A percentile compares a stretch with the other conserved stretches of the same genome.
These are phyloP conservation scores for Pygoscelis adeliae DNA, from an alignment of 2,113 vertebrate genomes.

Conservation along the genomic window DNA sequence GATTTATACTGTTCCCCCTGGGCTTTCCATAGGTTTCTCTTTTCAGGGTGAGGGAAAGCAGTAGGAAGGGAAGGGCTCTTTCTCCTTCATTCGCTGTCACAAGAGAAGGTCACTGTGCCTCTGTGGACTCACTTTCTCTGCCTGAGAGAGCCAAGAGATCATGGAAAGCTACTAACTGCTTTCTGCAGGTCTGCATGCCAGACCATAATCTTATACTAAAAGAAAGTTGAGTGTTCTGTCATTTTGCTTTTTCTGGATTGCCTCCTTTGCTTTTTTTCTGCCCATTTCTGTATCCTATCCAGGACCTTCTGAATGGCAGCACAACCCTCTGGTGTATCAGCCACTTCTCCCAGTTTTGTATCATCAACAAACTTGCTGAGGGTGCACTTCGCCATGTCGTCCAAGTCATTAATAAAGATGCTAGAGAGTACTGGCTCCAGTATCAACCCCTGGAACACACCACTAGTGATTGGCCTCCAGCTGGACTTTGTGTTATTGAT, in stretches of 20 bases:
- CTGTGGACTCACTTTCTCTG: not conserved
- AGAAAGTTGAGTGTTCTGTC: not conserved
- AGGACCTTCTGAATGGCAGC: not conserved
- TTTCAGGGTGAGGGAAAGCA: not conserved
- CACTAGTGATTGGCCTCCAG: not conserved
- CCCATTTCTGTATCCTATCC: not conserved
- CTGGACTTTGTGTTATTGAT: not conserved
- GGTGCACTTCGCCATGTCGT: not conserved
- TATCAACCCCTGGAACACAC: not conserved
- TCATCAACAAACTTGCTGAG: not conserved
- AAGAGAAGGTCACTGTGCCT: not conserved
- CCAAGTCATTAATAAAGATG: not conserved
- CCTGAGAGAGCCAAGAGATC: not conserved
- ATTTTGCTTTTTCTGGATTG: not conserved
- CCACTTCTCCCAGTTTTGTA: not conserved
- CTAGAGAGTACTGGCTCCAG: not conserved
- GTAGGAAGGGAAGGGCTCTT: not conserved
- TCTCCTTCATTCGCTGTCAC: not conserved
- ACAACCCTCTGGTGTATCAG: not conserved
- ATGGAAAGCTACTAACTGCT: not conserved
- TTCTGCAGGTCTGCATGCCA: not conserved
- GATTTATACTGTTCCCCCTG: not conserved
- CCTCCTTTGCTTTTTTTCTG: not conserved
- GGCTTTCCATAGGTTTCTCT: not conserved
- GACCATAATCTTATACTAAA: not conserved